Evolutionary conservation across 2,113 vertebrate genomes (phyloP), one percentile per base, ranked within the genome.

Genomic region (Taurulus bubalis): DNA sequence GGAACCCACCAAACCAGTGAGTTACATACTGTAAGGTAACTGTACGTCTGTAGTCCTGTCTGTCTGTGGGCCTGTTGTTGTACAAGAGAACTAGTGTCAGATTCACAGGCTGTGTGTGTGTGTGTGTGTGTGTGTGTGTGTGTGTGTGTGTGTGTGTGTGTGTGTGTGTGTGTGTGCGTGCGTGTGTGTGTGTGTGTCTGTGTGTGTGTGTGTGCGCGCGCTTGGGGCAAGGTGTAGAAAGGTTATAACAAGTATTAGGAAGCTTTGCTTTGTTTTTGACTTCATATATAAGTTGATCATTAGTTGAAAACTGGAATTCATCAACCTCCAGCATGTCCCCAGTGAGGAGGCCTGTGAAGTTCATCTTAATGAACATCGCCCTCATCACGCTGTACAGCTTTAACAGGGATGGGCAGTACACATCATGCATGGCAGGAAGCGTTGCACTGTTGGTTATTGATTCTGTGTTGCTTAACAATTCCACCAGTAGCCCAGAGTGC

Each of bases 201-300:
- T 78, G 56, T 58, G 67, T 75, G 74, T 74, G 69, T 68, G 53
- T 53, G 55, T 60, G 80, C 42, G 78, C 28, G 55, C 6, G 85
- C 91, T 89, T n/a, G 59, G 84, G 86, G 86, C 87, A 89, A 91
- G 73, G 89, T 91, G 84, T 81, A 77, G 72, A 89, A 88, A 92
- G 90, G 90, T 94, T 91, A 92, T 90, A 92, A 88, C 79, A 82
- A 79, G 83, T 82, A 90, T 90, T 87, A 86, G 83, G 77, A 82
- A 89, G 86, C 74, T 87, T 83, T 88, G 73, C 87, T 88, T 92
- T 90, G 87, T 92, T 87, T 92, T 84, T 73, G 75, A 83, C 74
- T 89, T 90, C 86, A 91, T 90, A 76, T 87, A 91, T 86, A 92
- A 94, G 90, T 94, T 91, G 90, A 92, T 94, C 87, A 90, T 94